phyloP scores from a whole-genome alignment of 2,888 invertebrate species.

The Tethea ocularis region DNA sequence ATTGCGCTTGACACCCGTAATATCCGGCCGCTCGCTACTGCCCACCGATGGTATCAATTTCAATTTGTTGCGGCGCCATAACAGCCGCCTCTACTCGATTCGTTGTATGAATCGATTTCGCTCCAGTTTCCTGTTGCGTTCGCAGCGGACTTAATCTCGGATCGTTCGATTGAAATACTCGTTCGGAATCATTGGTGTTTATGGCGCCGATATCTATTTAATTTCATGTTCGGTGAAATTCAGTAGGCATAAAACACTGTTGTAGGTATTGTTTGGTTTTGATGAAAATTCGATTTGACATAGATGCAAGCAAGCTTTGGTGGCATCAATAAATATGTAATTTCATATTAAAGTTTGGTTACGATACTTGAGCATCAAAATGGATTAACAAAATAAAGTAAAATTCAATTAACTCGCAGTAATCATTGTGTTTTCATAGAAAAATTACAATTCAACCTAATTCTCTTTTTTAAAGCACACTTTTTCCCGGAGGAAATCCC shows the following conservation, averaged over 20 bases:
- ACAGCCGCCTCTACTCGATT: constrained; percentile 73
- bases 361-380: too few relatives aligned
- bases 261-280: constrained; percentile 40
- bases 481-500: constrained; percentile 15
- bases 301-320: background rate
- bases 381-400: too few relatives aligned
- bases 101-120: constrained; percentile 77
- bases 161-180: constrained; percentile 68
- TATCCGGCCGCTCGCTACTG: constrained; percentile 74
- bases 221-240: constrained; percentile 54
- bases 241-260: constrained; percentile 41
- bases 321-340: background rate
- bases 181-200: constrained; percentile 53
- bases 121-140: constrained; percentile 79
- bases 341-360: too few relatives aligned
- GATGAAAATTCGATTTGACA: constrained; percentile 10
- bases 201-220: constrained; percentile 54
- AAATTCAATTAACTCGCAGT: too few relatives aligned
- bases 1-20: constrained; percentile 80
- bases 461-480: background rate
- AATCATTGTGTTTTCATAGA: too few relatives aligned
- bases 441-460: background rate
- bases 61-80: constrained; percentile 80
- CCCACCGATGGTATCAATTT: constrained; percentile 82
- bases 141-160: constrained; percentile 73